Percentiles rank a stretch among this genome's conserved stretches.
Conservation (phyloP, 2,113 vertebrate species). For the Corythornis vintsioides region DNA sequence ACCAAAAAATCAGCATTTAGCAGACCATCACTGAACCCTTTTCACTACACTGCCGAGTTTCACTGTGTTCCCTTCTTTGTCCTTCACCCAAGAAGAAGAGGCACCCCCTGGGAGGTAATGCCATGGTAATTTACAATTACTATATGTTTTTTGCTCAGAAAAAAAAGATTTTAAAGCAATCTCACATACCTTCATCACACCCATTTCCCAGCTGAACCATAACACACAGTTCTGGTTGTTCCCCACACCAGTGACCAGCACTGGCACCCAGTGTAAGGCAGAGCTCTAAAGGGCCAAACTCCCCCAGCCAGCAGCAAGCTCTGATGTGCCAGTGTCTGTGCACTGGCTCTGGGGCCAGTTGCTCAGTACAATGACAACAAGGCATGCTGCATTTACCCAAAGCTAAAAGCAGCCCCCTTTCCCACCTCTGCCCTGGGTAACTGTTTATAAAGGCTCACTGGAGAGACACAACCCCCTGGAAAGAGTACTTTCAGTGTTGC, state of each 20-base stretch:
- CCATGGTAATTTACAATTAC: neutral
- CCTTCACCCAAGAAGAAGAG: neutral
- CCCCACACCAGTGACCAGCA: neutral
- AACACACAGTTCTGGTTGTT: neutral
- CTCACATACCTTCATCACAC: neutral
- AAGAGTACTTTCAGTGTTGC: neutral
- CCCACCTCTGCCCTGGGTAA: neutral
- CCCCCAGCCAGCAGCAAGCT: fast-evolving
- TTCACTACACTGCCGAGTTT: neutral
- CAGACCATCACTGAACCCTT: neutral
- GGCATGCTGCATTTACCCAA: neutral
- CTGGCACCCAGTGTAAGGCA: neutral
- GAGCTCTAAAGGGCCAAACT: neutral
- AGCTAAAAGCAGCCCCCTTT: neutral
- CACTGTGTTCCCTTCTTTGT: neutral
- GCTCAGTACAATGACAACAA: neutral
- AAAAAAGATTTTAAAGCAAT: neutral
- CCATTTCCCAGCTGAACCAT: neutral
- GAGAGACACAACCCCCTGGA: neutral
- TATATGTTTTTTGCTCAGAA: neutral
- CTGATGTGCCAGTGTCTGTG: neutral
- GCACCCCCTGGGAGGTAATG: neutral
- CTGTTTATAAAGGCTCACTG: neutral
- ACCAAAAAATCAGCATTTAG: neutral
- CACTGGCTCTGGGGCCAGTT: neutral